These are phyloP conservation scores for Diarsia brunnea DNA, from an alignment of 2,888 invertebrate species.

Conservation along the genomic window DNA sequence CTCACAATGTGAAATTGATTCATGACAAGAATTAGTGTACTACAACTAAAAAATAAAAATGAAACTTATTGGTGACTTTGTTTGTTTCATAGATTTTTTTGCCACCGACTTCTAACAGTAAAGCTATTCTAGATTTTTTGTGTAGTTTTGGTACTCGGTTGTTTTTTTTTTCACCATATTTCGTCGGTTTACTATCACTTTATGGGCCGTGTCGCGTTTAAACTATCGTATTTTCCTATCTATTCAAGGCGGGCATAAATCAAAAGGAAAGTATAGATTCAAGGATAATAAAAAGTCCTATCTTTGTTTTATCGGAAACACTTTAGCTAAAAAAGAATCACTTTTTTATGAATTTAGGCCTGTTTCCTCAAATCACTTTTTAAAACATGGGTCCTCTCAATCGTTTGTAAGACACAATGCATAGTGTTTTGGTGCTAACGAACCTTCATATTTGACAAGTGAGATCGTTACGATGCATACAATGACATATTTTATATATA, in stretches of 20 bases:
- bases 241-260: conserved; percentile 21
- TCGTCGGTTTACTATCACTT: background rate
- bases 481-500: too few relatives aligned
- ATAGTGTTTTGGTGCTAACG: too few relatives aligned
- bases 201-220: conserved; percentile 6
- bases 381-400: background rate
- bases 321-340: background rate
- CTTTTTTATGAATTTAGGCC: background rate
- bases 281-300: conserved; percentile 31
- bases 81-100: too few relatives aligned
- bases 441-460: too few relatives aligned
- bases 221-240: conserved; percentile 21
- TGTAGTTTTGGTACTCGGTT: too few relatives aligned
- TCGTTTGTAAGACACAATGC: background rate
- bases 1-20: too few relatives aligned
- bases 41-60: too few relatives aligned
- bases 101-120: too few relatives aligned
- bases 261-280: conserved; percentile 17
- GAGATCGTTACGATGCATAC: too few relatives aligned
- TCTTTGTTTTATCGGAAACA: conserved; percentile 24
- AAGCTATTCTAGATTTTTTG: too few relatives aligned
- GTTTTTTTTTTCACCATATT: background rate
- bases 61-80: too few relatives aligned
- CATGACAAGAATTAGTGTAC: too few relatives aligned
- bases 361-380: background rate